These are phyloP conservation scores for Drosophila meridiana DNA, from an alignment of 2,888 invertebrate genomes.

Conservation along the genomic window DNA sequence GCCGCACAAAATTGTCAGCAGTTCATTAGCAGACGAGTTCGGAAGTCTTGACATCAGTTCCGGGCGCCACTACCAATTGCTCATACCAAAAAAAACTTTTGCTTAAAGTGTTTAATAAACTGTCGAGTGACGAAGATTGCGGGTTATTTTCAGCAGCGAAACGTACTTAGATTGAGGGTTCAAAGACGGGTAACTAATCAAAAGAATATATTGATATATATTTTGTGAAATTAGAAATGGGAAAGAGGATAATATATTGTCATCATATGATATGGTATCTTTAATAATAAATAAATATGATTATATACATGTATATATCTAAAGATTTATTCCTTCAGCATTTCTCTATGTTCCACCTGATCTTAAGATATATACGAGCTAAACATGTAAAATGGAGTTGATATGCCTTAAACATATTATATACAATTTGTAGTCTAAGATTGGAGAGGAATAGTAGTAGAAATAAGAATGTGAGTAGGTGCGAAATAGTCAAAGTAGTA, in stretches of 20 bases:
- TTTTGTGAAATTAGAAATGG: no score
- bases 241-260: not conserved
- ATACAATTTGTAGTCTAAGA: no score
- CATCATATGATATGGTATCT: not conserved
- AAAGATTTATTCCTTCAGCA: no score
- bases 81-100: constrained; percentile 1
- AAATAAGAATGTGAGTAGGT: no score
- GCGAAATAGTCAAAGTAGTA: no score
- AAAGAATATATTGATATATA: not conserved
- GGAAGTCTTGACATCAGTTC: constrained; percentile 24
- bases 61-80: constrained; percentile 14
- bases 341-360: no score
- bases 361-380: no score
- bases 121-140: constrained; percentile 31
- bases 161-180: not conserved
- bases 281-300: no score
- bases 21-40: constrained; percentile 66
- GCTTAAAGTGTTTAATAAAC: constrained; percentile 69
- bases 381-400: no score
- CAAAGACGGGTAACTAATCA: not conserved
- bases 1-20: constrained; percentile 76
- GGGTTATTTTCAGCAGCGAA: not conserved
- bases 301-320: no score
- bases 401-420: no score
- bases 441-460: no score